Evolutionary conservation across 2,888 invertebrate species (phyloP).

Genomic region (Cerceris ruficornis): DNA sequence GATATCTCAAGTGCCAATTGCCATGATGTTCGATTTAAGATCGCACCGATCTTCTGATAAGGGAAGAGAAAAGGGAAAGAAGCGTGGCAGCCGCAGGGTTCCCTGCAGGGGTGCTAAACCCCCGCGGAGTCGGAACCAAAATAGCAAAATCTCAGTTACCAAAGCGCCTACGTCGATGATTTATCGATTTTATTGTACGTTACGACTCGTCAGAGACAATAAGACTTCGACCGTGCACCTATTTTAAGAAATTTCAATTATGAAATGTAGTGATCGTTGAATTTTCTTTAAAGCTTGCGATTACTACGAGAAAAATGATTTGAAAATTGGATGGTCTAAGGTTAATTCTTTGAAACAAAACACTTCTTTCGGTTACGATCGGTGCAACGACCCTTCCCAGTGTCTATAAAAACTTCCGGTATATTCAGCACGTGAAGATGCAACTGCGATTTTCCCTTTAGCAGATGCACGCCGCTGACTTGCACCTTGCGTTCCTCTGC

Average conservation of each 20-base stretch:
- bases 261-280: neutral
- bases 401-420: conserved; percentile 63
- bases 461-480: conserved; percentile 50
- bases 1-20: conserved; percentile 37
- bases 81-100: conserved; percentile 62
- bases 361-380: conserved; percentile 32
- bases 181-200: conserved; percentile 69
- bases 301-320: too few species aligned
- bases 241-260: too few species aligned
- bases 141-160: conserved; percentile 72
- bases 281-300: too few species aligned
- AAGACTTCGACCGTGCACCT: neutral
- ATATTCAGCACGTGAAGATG: conserved; percentile 53
- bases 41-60: conserved; percentile 29
- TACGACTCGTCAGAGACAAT: conserved; percentile 32
- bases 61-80: conserved; percentile 38
- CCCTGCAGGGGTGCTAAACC: conserved; percentile 69
- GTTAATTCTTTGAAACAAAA: conserved; percentile 19
- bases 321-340: too few species aligned
- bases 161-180: conserved; percentile 69
- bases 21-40: conserved; percentile 44
- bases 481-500: conserved; percentile 26
- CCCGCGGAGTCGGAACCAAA: conserved; percentile 78
- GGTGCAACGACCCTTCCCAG: conserved; percentile 59
- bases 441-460: conserved; percentile 59